Evolutionary conservation across 1,140 invertebrate genomes (phyloP).

Genomic region (Drosophila melanica): DNA sequence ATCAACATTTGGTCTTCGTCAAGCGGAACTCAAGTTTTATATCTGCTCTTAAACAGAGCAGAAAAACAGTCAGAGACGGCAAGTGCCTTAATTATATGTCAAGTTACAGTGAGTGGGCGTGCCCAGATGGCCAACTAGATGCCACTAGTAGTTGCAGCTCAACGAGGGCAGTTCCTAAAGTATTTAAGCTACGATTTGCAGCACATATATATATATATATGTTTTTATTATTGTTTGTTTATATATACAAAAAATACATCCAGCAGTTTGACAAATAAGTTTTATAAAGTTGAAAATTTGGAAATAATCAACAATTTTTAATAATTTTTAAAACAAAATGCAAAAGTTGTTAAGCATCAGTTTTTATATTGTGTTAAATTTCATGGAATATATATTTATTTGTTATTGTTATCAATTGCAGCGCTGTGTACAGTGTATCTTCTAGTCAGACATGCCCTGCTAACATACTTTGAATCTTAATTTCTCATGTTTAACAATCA

Average conservation of each 20-base stretch:
- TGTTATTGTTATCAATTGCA: not conserved
- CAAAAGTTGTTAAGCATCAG: too few relatives aligned
- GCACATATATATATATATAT: too few relatives aligned
- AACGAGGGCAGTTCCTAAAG: constrained; percentile 18
- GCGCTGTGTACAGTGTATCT: not conserved
- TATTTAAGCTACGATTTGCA: not conserved
- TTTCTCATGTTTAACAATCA: not conserved
- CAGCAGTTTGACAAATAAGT: too few relatives aligned
- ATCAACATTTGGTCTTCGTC: constrained; percentile 44
- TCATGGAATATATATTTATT: too few relatives aligned
- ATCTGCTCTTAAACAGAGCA: constrained; percentile 30
- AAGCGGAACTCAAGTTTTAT: constrained; percentile 44
- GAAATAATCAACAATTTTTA: too few relatives aligned
- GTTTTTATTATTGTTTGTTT: too few relatives aligned
- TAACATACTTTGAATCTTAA: too few relatives aligned
- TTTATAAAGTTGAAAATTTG: too few relatives aligned
- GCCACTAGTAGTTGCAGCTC: constrained; percentile 7
- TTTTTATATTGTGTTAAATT: too few relatives aligned
- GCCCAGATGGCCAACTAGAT: constrained; percentile 30
- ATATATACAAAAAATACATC: too few relatives aligned
- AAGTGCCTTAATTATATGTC: constrained; percentile 45
- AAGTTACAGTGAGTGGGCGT: constrained; percentile 33
- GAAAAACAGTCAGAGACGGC: constrained; percentile 1
- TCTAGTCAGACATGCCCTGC: not conserved
- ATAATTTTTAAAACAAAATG: too few relatives aligned